Evolutionary conservation across 2,113 vertebrate species (phyloP), one percentile per base, ranked within the genome.

Genomic region (Pomatorhinus ruficollis): DNA sequence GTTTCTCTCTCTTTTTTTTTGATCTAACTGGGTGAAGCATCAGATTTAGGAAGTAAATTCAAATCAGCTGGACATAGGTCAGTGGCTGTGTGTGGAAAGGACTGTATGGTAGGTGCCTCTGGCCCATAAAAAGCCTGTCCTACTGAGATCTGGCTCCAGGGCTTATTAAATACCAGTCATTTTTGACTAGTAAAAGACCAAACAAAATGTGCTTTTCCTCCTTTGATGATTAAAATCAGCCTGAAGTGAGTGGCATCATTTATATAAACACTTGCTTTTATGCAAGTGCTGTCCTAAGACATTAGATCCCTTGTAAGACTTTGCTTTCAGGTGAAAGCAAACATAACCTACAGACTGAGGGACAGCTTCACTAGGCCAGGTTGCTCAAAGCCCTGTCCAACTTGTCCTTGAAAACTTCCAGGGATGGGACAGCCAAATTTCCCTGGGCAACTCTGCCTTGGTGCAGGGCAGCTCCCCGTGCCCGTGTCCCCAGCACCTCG

Each of bases 71-170:
- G 92, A 68, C 35, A 19, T 21, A 94, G 96, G 95, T 97, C 96
- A 97, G 74, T 91, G 85, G 86, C 90, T 86, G 61, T 70, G 31
- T 52, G 77, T 54, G 47, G 49, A 78, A 77, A 90, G 59, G 76
- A 75, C 3, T 9, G 49, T 15, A 11, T 7, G 35, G 59, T 93
- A 65, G 81, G 69, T 77, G 95, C 96, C 97, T 64, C 74, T 71
- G 86, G 94, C 97, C 97, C 68, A 39, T 92, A 94, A 97, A 96
- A 95, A 90, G 47, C 83, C 87, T 69, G 83, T 94, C 89, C 94
- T 95, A 97, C 96, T 97, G 85, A 18, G 97, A 97, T 81, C 97
- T 97, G 97, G 97, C 98, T 98, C 98, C 97, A 19, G 95, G 97
- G 89, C 82, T 98, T 96, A 97, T 98, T 98, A 98, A 97, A 96